Base-by-base conservation (phyloP, 2,797 vertebrate genomes). In the Ciconia nigra region DNA sequence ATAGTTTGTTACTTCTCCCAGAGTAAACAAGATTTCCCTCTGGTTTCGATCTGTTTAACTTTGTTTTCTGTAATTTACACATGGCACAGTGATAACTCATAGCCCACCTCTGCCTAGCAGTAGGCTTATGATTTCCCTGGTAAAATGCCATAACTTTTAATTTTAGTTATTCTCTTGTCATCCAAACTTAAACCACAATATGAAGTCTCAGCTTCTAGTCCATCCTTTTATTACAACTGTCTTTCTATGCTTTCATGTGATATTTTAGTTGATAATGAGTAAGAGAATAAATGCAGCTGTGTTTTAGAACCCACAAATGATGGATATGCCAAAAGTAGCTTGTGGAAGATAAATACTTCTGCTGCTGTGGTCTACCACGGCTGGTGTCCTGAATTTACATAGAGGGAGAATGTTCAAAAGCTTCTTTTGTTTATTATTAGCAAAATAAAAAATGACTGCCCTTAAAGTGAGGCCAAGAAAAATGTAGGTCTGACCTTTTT, bases 401-500 rank as follows among this genome's bases (percentile, higher is more conserved):
- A 97, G 96, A 96, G 91, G 49, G 73, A 24, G 91, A 97, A 97
- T n/a, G 83, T 98, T 98, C 97, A 97, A 96, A 98, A 91, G 94
- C 89, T 94, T 89, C 55, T 97, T 93, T 94, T 91, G 95, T 88
- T 81, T 89, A 92, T 97, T 97, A 97, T 96, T 96, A 97, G 86
- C 96, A 96, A 98, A 97, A 97, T 97, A 97, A 97, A 98, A 97
- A 97, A 97, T 93, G 87, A 94, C 71, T 95, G 94, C 96, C 96
- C 97, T 84, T 94, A 96, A 97, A 97, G 95, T 89, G 82, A 94
- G 95, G 98, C 98, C 98, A 98, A 97, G 97, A 97, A 96, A 98
- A 97, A 97, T 90, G 81, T 92, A 94, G 67, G 67, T 87, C 89
- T 97, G 97, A 97, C 97, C 97, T 97, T 97, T 97, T 95, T 91